A percentile compares a stretch with the other conserved stretches of the same genome.
phyloP scores from a whole-genome alignment of 2,113 vertebrate species.

The Pteruthius melanotis region DNA sequence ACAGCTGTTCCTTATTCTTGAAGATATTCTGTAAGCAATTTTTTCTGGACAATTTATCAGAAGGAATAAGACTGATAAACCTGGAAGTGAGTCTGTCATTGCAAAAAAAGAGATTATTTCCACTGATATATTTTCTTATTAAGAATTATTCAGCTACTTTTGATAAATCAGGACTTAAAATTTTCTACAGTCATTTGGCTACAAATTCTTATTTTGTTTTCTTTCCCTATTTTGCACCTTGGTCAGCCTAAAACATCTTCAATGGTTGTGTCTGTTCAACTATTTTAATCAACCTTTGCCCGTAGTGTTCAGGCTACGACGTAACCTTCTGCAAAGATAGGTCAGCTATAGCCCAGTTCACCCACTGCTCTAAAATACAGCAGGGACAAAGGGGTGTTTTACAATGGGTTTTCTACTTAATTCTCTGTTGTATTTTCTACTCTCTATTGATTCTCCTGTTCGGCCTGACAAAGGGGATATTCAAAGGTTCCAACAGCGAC shows the following conservation, averaged over 20 bases:
- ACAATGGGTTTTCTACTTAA: neutral
- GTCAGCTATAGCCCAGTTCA: neutral
- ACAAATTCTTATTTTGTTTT: neutral
- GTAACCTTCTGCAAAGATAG: neutral
- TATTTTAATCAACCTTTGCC: neutral
- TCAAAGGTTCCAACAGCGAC: rapidly evolving
- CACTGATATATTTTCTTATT: neutral
- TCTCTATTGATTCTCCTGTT: neutral
- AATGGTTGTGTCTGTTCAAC: neutral
- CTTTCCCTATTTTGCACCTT: neutral
- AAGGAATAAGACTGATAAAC: neutral
- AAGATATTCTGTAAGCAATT: neutral
- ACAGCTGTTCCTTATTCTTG: neutral
- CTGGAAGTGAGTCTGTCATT: neutral
- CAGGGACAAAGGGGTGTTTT: neutral
- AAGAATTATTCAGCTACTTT: neutral
- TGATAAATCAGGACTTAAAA: neutral
- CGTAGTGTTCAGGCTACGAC: rapidly evolving
- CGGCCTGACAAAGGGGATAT: neutral
- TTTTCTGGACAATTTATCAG: neutral
- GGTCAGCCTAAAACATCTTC: neutral
- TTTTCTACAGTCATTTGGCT: neutral
- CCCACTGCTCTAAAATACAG: neutral
- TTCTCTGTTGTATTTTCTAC: neutral
- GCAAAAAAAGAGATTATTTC: neutral